Conservation (phyloP, 2,113 vertebrate genomes). For the Brachirus orientalis region DNA sequence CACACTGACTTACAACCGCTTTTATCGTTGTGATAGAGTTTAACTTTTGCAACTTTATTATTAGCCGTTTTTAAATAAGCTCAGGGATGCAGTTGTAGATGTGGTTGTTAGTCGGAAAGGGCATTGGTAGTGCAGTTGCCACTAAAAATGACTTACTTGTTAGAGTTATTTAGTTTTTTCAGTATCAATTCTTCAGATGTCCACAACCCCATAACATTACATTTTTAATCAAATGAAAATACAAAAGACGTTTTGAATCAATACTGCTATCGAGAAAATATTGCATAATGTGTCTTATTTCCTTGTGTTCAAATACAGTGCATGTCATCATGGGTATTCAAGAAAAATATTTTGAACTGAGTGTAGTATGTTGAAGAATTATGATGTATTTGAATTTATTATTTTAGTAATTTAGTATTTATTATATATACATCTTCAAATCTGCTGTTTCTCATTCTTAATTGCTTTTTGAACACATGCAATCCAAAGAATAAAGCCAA, state of each 20-base stretch:
- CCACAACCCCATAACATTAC: background rate
- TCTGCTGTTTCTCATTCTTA: background rate
- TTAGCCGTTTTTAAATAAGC: background rate
- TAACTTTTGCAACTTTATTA: background rate
- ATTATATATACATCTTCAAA: background rate
- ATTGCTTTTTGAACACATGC: no score
- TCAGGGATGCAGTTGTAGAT: background rate
- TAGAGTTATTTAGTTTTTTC: no score
- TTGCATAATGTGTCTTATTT: background rate
- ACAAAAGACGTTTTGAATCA: no score
- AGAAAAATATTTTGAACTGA: background rate
- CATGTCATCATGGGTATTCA: background rate
- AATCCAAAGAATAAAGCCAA: no score
- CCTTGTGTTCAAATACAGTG: background rate
- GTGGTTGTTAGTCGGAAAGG: background rate
- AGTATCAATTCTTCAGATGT: no score
- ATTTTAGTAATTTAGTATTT: no score
- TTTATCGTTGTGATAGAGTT: conserved; percentile 35
- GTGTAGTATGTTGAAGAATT: background rate
- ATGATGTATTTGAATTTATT: conserved; percentile 3
- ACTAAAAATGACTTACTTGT: no score
- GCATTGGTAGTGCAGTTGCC: no score
- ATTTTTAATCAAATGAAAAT: background rate
- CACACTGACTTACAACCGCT: conserved; percentile 38
- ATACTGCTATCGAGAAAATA: no score